Base-by-base conservation (phyloP, 2,888 invertebrate genomes). In the Gonocerus acuteangulatus region DNA sequence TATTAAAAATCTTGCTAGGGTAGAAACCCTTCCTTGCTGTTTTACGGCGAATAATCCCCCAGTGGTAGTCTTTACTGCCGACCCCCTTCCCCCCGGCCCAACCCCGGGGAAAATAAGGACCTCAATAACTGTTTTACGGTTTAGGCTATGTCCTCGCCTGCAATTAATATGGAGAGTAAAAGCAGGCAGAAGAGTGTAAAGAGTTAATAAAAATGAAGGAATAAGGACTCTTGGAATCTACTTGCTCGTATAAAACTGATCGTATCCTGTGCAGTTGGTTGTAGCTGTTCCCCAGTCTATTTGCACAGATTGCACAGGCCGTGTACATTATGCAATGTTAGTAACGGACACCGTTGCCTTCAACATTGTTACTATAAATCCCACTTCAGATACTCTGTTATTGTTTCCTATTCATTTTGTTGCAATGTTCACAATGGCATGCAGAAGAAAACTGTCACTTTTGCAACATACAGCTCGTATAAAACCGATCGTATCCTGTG, bases 91-190 rank as follows among this genome's bases (percentile, higher is more conserved):
- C 54, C 22, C 22, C 39, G 21, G 19, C 27, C 22, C 47, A 22
- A 54, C 54, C 27, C 47, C 57, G 45, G 44, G 44, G 45, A 57
- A 57, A 57, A 57, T 57, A 57, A 57, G 57, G 57, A 57, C 57
- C 57, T 47, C 57, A 57, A 57, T 57, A 57, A 57, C 57, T 57
- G 57, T 45, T 57, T 57, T 57, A 57, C 44, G 45, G 57, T 44
- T 21, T 9, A 21, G 45, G 32, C 47, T 57, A 11, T 57, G 57
- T 57, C 57, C 57, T 44, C 57, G 57, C 45, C 32, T 57, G 45
- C 57, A 57, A 57, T 57, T 57, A 57, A 57, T 57, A 57, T 44
- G 16, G 4, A 23, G 45, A 19, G 19, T 57, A 57, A 57, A 57
- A 39, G 44, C 44, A 21, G 16, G 27, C 23, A 21, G 57, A 27